phyloP scores from a whole-genome alignment of 1,140 invertebrate species.

The Achatina immaculata region DNA sequence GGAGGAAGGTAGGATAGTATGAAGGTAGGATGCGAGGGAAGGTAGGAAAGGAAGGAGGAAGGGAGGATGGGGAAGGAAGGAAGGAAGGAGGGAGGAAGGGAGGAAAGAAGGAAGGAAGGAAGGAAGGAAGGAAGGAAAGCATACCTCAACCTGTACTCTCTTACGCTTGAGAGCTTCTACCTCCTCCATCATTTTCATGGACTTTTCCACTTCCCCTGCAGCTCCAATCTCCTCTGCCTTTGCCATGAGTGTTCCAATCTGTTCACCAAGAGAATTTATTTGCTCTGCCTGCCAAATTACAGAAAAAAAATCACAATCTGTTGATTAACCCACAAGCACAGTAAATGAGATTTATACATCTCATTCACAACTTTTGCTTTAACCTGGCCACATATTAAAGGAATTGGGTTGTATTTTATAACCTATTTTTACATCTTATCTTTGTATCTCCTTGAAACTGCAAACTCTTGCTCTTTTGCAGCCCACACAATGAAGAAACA shows the following conservation, averaged over 20 bases:
- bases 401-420: no score
- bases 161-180: conserved; percentile 92
- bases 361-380: background rate
- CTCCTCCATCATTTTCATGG: conserved; percentile 92
- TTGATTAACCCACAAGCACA: background rate
- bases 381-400: no score
- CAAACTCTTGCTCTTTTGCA: no score
- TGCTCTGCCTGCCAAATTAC: conserved; percentile 69
- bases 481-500: no score
- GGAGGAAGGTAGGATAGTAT: no score
- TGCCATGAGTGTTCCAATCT: conserved; percentile 96
- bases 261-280: conserved; percentile 94
- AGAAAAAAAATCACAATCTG: background rate
- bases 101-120: background rate
- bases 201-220: conserved; percentile 83
- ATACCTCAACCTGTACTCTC: conserved; percentile 87
- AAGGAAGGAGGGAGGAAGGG: background rate
- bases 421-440: no score
- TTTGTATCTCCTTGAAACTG: no score
- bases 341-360: background rate
- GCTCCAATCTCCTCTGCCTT: conserved; percentile 93
- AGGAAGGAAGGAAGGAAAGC: background rate
- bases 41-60: background rate
- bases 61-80: background rate
- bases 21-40: no score